Percentiles rank a stretch among this genome's conserved stretches.
These are phyloP conservation scores for Spodoptera picta DNA, from an alignment of 2,888 invertebrate species.

Conservation along the genomic window DNA sequence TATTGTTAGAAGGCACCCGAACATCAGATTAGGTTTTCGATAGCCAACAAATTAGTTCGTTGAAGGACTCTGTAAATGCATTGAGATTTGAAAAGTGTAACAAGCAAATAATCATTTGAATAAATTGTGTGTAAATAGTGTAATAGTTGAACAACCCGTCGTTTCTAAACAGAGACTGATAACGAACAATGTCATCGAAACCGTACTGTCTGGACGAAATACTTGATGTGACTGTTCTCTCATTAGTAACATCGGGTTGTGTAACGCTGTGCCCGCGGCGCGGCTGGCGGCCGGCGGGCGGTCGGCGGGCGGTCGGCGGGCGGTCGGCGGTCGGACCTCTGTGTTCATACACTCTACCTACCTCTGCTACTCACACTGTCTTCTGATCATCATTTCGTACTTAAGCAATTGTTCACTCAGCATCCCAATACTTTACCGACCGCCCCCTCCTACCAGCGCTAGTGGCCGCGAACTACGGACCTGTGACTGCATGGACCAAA, in stretches of 20 bases:
- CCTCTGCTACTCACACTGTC: slow-evolving; percentile 5
- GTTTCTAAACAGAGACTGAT: slow-evolving; percentile 68
- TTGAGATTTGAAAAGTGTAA: slow-evolving; percentile 74
- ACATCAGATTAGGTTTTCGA: slow-evolving; percentile 56
- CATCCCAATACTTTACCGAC: neutral
- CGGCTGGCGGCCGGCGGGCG: slow-evolving; percentile 58
- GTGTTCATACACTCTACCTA: slow-evolving; percentile 19
- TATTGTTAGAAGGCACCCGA: slow-evolving; percentile 71
- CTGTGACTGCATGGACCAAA: slow-evolving; percentile 86
- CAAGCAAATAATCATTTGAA: slow-evolving; percentile 55
- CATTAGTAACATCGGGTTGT: slow-evolving; percentile 75
- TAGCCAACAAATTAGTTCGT: slow-evolving; percentile 51
- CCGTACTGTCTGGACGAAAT: slow-evolving; percentile 31
- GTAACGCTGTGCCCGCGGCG: slow-evolving; percentile 40
- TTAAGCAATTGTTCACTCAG: slow-evolving; percentile 26
- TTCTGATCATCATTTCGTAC: slow-evolving; percentile 22
- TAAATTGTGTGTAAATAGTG: slow-evolving; percentile 54
- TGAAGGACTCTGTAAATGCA: slow-evolving; percentile 68
- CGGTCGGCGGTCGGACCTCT: slow-evolving; percentile 40
- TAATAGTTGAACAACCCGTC: slow-evolving; percentile 66
- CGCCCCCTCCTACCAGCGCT: slow-evolving; percentile 26
- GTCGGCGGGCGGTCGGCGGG: slow-evolving; percentile 53
- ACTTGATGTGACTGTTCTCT: slow-evolving; percentile 58
- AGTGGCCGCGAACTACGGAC: slow-evolving; percentile 61
- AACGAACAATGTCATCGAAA: slow-evolving; percentile 40